Evolutionary conservation across 2,888 invertebrate species (phyloP), one percentile per base, ranked within the genome.

Genomic region (Drosophila birchii): DNA sequence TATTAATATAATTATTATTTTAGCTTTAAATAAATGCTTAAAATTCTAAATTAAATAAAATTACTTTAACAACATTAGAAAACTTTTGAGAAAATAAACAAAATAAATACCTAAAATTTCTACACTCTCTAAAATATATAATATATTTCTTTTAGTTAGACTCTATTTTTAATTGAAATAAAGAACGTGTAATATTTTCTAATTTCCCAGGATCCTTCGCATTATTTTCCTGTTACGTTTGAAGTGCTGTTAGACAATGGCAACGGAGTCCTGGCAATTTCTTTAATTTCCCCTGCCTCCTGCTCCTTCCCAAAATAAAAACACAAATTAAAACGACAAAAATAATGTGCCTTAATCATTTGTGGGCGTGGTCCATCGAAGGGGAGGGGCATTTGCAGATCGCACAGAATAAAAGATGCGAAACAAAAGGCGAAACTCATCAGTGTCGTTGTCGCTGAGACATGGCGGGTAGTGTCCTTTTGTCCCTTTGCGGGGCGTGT

Each of bases 251-350:
- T 76, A 83, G 71, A 87, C 83, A 86, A 87, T 79, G 80, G 79
- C 44, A 23, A 55, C 20, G 20, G 39, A 47, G 59, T 29, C 70
- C 75, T 79, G 76, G 83, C 77, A 76, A 84, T 80, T 73, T 73
- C 79, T 69, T 74, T 79, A 54, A 23, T 57, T 16, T n/a, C 14
- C 44, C 43, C 41, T 54, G 5, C 26, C 23, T 54, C 23, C 20
- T 14, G 14, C 8, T 5, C 14, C 20, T 64, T 64, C 8, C 71
- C 29, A 12, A 44, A 38, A 26, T 16, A 44, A 45, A 67, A 34
- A 80, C 62, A 75, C 84, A 81, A 88, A 81, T 87, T 83, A 86
- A 87, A 86, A 86, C 83, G 86, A 83, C 86, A 88, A 88, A 83
- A 87, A 86, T 74, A 78, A 83, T 81, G 86, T 68, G 76, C 79